Evolutionary conservation across 2,797 vertebrate species (phyloP), one percentile per base, ranked within the genome.

Genomic region (Coregonus suidteri): DNA sequence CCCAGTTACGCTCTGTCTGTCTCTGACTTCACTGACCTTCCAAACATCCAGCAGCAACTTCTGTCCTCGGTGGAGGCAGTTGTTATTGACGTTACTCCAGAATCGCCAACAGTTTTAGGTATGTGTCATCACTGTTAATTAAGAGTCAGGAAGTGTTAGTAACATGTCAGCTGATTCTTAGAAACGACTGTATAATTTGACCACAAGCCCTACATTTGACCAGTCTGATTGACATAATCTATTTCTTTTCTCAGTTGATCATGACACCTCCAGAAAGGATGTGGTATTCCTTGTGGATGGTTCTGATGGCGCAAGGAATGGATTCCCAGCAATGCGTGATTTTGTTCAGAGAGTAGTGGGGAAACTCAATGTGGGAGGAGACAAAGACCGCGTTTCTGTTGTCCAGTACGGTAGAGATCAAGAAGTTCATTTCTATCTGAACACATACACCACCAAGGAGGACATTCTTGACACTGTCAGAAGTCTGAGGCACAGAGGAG

Each of bases 101-200:
- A 47, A 47, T 1, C 9, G 0, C 9, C 41, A 11, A 47, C 41
- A 47, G 41, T 11, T 47, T 47, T 47, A 47, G 41, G 41, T 47
- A 47, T 47, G 41, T 47, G 41, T 11, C 41, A 11, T 47, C 41
- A 47, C 41, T 47, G 41, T 47, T 47, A 47, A 47, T 47, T 47
- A 3, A 11, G 15, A 14, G 71, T 69, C 35, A 65, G 41, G 56
- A 56, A 70, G 54, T 76, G 51, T 30, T 31, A 59, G 16, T 85
- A 87, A 73, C 90, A 71, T 80, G 84, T 86, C 3, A 87, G 90
- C 47, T 87, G 82, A 72, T 81, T 80, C 71, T 85, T 87, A 34
- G 89, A 90, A 77, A 92, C 80, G 14, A 66, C 6, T 74, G 74
- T 87, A 35, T 56, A 16, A 56, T n/a, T 18, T 18, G 54, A 56